Evolutionary conservation across 2,888 invertebrate species (phyloP), one percentile per base, ranked within the genome.

Genomic region (Cantharis flavilabris): DNA sequence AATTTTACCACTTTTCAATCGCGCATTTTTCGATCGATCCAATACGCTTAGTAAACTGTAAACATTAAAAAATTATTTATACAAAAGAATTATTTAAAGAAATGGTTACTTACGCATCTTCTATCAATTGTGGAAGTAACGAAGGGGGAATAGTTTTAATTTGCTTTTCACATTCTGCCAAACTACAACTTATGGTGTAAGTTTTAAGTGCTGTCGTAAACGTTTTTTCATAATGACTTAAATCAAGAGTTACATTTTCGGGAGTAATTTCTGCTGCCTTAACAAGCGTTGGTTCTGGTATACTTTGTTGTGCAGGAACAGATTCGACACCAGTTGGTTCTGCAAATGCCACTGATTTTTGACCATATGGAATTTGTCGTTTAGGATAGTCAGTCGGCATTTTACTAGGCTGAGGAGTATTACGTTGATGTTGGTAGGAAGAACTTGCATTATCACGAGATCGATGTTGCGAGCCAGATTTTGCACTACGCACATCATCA

Each of bases 391-490:
- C 49, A 2, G 49, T n/a, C n/a, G n/a, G n/a, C 49, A 49, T 49
- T 49, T 49, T 49, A n/a, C n/a, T 49, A n/a, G 49, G 49, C 7
- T 49, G 77, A 26, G 76, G 71, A 26, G 76, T 69, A 72, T 74
- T 82, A 78, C 70, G 86, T 81, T 80, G 85, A 7, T 49, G 49
- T n/a, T 49, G 49, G 2, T 49, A 49, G 81, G 80, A 82, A 67
- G 72, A 79, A 26, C 76, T 62, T 20, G 81, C 79, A 62, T 73
- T 89, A 80, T 89, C 90, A 30, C 89, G 86, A 4, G 89, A 89
- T 10, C 90, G 86, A 78, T 92, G 91, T 78, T 92, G 91, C 69
- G 92, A 92, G 73, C 92, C 91, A 62, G 92, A 91, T 79, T 92
- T 88, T 9, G 91, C 90, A 80, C 89, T 88, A 69, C 91, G 88